Base-by-base conservation (phyloP, 1,140 invertebrate species). In the Hylyphantes graminicola region DNA sequence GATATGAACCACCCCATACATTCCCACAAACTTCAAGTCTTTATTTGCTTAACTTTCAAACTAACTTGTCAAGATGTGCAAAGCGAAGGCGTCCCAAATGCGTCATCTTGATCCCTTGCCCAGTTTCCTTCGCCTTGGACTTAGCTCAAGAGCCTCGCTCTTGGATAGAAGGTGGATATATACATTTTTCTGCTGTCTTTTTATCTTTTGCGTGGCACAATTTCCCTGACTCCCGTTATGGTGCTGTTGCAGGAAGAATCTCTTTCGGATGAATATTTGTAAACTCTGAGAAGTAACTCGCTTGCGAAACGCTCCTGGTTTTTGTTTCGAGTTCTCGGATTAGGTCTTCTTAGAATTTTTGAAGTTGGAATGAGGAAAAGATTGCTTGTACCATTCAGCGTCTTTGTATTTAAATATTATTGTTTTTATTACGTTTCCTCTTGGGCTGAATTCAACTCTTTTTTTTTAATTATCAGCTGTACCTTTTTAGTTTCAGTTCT, bases 31-130 rank as follows among this genome's bases (percentile, higher is more conserved):
- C 35, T 35, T 35, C 1, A 35, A 35, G 5, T 1, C 35, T 35
- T 35, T 35, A 35, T 1, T 35, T 35, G 35, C 35, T 59, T 59
- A 4, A 13, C 57, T 59, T 59, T 7, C 57, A 13, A 12, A 13
- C 57, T 59, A 12, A 12, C 64, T 21, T 9, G 35, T 35, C 57
- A 59, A n/a, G 64, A 67, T 35, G 35, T 35, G 2, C 5, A 35
- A 67, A 21, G 15, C 12, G 57, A 13, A 13, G 57, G 57, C n/a
- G 67, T 48, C 48, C 17, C 50, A 15, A 59, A 9, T 70, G 76
- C 61, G 76, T 78, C 76, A 78, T 65, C 48, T 67, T 78, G 76
- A 67, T 67, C 63, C 51, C n/a, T 61, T 78, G 76, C 76, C 76
- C 76, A 64, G 53, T 21, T 15, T 76, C 50, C 74, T 53, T 8